These are phyloP conservation scores for Subacronicta megacephala DNA, from an alignment of 2,888 invertebrate genomes.

Conservation along the genomic window DNA sequence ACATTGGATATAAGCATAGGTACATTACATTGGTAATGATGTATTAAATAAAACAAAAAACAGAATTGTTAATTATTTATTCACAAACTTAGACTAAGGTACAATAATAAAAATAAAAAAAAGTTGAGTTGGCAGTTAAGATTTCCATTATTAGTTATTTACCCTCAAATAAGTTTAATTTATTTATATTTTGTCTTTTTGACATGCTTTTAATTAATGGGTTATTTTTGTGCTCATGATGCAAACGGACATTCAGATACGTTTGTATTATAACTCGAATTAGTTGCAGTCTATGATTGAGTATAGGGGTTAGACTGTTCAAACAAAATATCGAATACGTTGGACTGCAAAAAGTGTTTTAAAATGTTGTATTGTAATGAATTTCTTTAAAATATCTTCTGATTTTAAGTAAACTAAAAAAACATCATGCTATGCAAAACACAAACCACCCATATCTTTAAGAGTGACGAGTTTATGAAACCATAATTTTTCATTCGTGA, in stretches of 20 bases:
- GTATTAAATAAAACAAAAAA: too few relatives aligned
- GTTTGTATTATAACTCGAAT: conserved; percentile 12
- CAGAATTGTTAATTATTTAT: too few relatives aligned
- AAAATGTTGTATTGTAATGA: conserved; percentile 22
- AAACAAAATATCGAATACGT: conserved; percentile 4
- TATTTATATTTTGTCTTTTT: conserved; percentile 13
- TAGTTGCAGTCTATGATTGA: conserved; percentile 6
- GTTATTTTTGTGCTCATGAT: conserved; percentile 15
- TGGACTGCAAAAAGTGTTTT: conserved; percentile 11
- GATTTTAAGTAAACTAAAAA: conserved; percentile 7
- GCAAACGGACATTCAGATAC: conserved; percentile 17
- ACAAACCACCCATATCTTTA: conserved; percentile 7
- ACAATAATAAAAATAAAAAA: too few relatives aligned
- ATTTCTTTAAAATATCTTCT: conserved; percentile 14
- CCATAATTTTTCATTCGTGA: conserved; percentile 27
- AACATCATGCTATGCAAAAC: conserved; percentile 9
- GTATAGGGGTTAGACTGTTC: conserved; percentile 3
- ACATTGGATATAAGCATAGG: too few relatives aligned
- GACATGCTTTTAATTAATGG: background rate
- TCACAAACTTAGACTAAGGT: too few relatives aligned
- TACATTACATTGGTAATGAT: too few relatives aligned
- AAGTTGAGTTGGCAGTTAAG: too few relatives aligned
- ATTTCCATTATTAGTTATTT: background rate
- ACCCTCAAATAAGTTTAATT: conserved; percentile 1
- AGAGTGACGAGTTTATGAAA: conserved; percentile 30